phyloP scores from a whole-genome alignment of 2,113 vertebrate genomes.

The Barbus barbus region DNA sequence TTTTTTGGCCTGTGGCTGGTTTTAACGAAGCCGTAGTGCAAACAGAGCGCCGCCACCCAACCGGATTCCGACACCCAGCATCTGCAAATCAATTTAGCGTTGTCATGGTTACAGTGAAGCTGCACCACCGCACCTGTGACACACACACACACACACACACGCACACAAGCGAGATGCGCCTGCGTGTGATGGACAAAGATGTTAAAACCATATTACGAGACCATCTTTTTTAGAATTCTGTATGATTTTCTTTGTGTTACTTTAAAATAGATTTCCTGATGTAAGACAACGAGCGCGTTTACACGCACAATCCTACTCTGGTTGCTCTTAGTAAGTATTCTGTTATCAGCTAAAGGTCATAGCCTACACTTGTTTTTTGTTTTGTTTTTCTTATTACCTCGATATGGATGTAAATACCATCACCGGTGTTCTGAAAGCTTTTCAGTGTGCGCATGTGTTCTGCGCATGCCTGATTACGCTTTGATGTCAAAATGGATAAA shows the following conservation, averaged over 20 bases:
- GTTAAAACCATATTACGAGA: neutral
- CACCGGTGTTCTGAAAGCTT: neutral
- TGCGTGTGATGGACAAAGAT: conserved; percentile 1
- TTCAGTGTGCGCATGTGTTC: neutral
- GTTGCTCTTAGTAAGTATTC: neutral
- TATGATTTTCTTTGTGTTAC: neutral
- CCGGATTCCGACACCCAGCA: conserved; percentile 72
- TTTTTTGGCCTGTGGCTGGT: conserved; percentile 33
- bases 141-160: conserved; percentile 65
- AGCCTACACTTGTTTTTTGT: too few species aligned
- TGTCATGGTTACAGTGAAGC: conserved; percentile 79
- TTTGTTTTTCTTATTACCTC: neutral
- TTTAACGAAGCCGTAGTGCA: conserved; percentile 52
- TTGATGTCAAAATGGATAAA: neutral
- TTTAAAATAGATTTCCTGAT: neutral
- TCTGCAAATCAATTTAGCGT: conserved; percentile 76
- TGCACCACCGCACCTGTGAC: conserved; percentile 74
- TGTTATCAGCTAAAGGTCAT: neutral
- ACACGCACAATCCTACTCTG: neutral
- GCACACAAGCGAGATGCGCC: conserved; percentile 45
- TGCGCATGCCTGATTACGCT: neutral
- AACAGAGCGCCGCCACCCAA: conserved; percentile 63
- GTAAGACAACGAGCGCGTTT: neutral
- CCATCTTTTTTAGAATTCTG: neutral
- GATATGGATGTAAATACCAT: neutral